phyloP scores from a whole-genome alignment of 2,888 invertebrate genomes.

The Epinotia ramella region DNA sequence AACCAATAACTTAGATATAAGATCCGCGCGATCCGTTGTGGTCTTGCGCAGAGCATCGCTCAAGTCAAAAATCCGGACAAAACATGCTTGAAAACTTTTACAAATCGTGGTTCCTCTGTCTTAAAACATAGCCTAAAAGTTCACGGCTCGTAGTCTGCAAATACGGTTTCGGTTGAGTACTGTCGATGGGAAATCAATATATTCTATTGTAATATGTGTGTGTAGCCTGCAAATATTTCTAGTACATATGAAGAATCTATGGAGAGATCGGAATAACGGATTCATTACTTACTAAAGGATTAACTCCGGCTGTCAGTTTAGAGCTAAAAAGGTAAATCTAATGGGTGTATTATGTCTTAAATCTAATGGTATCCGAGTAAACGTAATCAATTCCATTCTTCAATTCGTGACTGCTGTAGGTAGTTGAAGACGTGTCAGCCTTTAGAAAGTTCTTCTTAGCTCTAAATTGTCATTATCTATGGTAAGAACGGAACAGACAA shows the following conservation, averaged over 20 bases:
- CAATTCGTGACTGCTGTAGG: constrained; percentile 56
- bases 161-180: constrained; percentile 82
- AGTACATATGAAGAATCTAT: constrained; percentile 80
- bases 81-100: constrained; percentile 47
- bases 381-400: constrained; percentile 69
- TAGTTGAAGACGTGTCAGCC: constrained; percentile 3
- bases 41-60: constrained; percentile 82
- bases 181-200: constrained; percentile 82
- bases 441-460: constrained; percentile 57
- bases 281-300: constrained; percentile 77
- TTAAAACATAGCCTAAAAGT: constrained; percentile 71
- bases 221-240: constrained; percentile 80
- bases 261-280: constrained; percentile 82
- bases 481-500: constrained; percentile 77
- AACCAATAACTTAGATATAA: constrained; percentile 79
- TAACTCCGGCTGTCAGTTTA: constrained; percentile 66
- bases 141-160: constrained; percentile 82
- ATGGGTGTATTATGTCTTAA: constrained; percentile 28
- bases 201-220: constrained; percentile 84
- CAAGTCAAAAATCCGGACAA: constrained; percentile 80
- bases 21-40: constrained; percentile 79
- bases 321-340: constrained; percentile 62
- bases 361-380: constrained; percentile 37
- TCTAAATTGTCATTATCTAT: constrained; percentile 69
- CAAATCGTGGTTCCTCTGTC: constrained; percentile 62